phyloP scores from a whole-genome alignment of 2,113 vertebrate species.

The Petaurus breviceps region DNA sequence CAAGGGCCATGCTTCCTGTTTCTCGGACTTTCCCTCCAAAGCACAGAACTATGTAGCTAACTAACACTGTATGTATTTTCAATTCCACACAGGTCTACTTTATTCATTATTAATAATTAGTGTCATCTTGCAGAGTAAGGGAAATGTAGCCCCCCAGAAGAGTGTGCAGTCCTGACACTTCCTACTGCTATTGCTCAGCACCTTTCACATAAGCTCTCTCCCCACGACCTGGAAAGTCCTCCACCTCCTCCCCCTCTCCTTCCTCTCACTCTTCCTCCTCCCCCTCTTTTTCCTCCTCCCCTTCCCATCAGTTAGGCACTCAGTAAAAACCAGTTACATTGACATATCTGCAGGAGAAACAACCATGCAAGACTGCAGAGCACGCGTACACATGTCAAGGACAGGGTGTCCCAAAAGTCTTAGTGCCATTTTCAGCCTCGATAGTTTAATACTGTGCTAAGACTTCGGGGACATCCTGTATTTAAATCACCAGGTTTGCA shows the following conservation, averaged over 20 bases:
- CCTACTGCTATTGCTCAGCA: too few relatives aligned
- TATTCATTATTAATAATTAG: not conserved
- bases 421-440: too few relatives aligned
- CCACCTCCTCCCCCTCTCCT: not conserved
- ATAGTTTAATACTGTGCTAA: not conserved
- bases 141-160: constrained; percentile 14
- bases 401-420: not conserved
- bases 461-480: not conserved
- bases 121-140: constrained; percentile 30
- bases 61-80: not conserved
- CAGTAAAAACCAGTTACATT: too few relatives aligned
- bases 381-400: not conserved
- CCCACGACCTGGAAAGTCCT: too few relatives aligned
- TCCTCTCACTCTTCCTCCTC: too few relatives aligned
- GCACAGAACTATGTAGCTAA: constrained; percentile 4
- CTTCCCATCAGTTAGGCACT: not conserved
- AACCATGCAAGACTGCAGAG: not conserved
- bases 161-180: constrained; percentile 45
- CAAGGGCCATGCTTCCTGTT: not conserved
- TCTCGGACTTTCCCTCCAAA: not conserved
- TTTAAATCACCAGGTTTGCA: not conserved
- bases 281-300: too few relatives aligned
- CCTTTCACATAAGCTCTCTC: not conserved
- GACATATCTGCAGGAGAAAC: not conserved
- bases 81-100: constrained; percentile 41